phyloP scores from a whole-genome alignment of 1,140 invertebrate species.

The Diprion similis region DNA sequence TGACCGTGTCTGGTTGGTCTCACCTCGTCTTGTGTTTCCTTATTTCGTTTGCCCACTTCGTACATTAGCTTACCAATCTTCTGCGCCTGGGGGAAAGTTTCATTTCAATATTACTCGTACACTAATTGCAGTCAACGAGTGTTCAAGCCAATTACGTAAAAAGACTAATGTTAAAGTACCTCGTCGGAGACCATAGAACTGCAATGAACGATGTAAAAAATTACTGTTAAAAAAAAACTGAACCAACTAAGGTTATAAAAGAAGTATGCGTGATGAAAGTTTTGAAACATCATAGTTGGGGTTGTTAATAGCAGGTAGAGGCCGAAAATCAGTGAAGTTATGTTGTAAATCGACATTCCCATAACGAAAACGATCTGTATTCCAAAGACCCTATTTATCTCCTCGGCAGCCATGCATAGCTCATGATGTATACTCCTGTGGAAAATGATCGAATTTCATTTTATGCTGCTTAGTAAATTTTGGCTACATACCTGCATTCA shows the following conservation, averaged over 20 bases:
- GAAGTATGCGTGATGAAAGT: constrained; percentile 12
- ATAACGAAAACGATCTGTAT: background rate
- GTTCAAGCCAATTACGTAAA: background rate
- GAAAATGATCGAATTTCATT: no score
- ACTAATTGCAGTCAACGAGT: background rate
- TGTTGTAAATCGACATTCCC: background rate
- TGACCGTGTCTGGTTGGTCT: background rate
- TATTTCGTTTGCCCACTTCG: constrained; percentile 1
- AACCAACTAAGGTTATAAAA: background rate
- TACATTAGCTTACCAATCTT: constrained; percentile 18
- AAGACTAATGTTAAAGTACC: no score
- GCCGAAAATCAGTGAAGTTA: background rate
- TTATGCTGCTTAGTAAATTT: no score
- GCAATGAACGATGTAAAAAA: background rate
- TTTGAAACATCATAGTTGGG: background rate
- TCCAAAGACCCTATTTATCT: background rate
- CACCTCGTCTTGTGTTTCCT: constrained; percentile 11
- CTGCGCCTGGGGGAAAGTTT: background rate
- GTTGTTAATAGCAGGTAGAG: background rate
- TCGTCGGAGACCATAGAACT: background rate
- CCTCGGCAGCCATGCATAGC: background rate
- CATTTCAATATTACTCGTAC: background rate
- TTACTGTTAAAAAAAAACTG: background rate
- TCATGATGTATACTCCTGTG: background rate
- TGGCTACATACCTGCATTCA: no score